Percentiles rank a stretch among this genome's conserved stretches.
These are phyloP conservation scores for Ostrea denselamellosa DNA, from an alignment of 1,140 invertebrate species.

Conservation along the genomic window DNA sequence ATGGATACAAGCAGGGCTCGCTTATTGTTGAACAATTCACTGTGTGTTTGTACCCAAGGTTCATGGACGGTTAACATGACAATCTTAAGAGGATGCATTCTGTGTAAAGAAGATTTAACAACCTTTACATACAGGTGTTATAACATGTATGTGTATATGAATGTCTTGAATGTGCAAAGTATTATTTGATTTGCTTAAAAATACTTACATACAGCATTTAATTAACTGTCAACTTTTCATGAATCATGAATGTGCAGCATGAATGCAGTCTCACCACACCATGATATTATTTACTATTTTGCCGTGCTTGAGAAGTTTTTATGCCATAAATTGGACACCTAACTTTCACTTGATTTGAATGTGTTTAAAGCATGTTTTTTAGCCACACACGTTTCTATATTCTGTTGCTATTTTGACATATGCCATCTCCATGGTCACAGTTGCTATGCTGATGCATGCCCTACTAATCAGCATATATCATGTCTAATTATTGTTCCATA, in stretches of 20 bases:
- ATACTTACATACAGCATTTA: too few species aligned
- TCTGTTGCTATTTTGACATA: not conserved
- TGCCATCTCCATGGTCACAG: constrained; percentile 25
- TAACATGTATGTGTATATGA: too few species aligned
- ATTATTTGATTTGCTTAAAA: too few species aligned
- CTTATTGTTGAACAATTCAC: too few species aligned
- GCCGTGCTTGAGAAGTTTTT: not conserved
- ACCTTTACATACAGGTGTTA: too few species aligned
- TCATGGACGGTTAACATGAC: too few species aligned
- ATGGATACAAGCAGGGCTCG: too few species aligned
- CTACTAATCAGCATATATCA: constrained; percentile 39
- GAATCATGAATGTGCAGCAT: not conserved
- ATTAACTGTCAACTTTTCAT: too few species aligned
- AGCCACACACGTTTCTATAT: not conserved
- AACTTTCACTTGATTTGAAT: not conserved
- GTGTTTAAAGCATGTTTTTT: constrained; percentile 9
- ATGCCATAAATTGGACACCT: not conserved
- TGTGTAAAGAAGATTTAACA: too few species aligned
- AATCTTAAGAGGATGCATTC: too few species aligned
- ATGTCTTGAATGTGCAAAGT: too few species aligned
- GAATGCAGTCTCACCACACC: not conserved
- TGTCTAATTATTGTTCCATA: not conserved
- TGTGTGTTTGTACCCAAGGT: too few species aligned
- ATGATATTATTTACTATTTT: not conserved
- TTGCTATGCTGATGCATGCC: constrained; percentile 34